A percentile compares a stretch with the other conserved stretches of the same genome.
Conservation (phyloP, 2,113 vertebrate genomes). For the Brachypodius melanocephalos region DNA sequence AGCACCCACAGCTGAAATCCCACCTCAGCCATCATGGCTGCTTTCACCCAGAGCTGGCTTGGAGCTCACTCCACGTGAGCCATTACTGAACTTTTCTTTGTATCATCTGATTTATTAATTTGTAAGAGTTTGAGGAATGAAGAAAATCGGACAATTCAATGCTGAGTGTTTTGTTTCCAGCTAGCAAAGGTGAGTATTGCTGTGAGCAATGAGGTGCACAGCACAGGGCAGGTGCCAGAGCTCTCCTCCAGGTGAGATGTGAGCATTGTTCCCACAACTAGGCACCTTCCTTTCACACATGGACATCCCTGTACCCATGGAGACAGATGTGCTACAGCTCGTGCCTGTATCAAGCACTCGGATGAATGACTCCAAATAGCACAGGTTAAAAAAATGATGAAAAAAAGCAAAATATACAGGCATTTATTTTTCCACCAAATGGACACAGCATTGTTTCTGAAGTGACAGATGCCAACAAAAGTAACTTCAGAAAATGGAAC, state of each 20-base stretch:
- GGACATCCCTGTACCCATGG: accelerated
- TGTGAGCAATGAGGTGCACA: background rate
- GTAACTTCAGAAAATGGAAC: background rate
- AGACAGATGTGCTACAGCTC: accelerated
- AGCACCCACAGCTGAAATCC: background rate
- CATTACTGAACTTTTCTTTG: background rate
- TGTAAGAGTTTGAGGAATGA: background rate
- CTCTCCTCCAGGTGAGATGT: background rate
- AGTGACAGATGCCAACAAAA: background rate
- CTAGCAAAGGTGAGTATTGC: background rate
- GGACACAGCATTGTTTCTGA: background rate
- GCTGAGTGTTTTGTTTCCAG: background rate
- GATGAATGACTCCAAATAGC: background rate
- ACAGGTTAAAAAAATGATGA: background rate
- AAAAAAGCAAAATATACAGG: background rate
- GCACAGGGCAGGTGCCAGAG: background rate
- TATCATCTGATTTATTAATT: background rate
- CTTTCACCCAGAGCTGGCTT: background rate
- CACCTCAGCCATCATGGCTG: background rate
- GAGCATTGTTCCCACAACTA: background rate
- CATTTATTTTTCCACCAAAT: background rate
- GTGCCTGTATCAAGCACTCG: accelerated
- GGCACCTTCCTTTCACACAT: accelerated
- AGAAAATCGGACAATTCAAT: background rate
- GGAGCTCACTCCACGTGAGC: background rate